Conservation (phyloP, 2,888 invertebrate genomes). For the Nesidiocoris tenuis region DNA sequence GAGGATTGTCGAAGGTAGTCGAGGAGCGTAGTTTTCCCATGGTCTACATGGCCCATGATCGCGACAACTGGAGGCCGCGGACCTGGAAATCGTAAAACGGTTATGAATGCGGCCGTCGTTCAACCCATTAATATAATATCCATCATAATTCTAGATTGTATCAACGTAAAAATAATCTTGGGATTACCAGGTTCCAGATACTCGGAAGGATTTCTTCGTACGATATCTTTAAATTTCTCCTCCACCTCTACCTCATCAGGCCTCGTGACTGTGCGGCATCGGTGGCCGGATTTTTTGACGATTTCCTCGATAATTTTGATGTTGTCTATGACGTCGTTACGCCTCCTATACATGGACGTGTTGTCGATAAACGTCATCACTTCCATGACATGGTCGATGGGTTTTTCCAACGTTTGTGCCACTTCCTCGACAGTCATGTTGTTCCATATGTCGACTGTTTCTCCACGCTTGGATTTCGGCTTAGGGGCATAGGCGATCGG, state of each 20-base stretch:
- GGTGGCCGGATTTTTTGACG: constrained; percentile 67
- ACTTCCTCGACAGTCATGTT: constrained; percentile 79
- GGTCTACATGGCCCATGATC: constrained; percentile 99
- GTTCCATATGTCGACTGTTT: constrained; percentile 70
- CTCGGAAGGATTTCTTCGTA: constrained; percentile 46
- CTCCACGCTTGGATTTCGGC: constrained; percentile 47
- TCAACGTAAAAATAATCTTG: too few species aligned
- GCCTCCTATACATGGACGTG: constrained; percentile 59
- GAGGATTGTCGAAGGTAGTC: constrained; percentile 83
- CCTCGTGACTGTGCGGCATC: constrained; percentile 61
- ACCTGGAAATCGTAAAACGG: constrained; percentile 53
- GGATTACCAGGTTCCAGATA: constrained; percentile 9
- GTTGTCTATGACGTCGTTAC: constrained; percentile 63
- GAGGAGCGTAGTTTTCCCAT: constrained; percentile 96
- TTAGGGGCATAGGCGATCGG: constrained; percentile 11
- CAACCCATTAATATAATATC: too few species aligned
- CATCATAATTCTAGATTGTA: too few species aligned
- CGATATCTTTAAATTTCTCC: neutral
- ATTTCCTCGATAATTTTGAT: constrained; percentile 66
- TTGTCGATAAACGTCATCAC: constrained; percentile 67
- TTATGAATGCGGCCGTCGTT: constrained; percentile 12
- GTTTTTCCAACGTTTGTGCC: constrained; percentile 64
- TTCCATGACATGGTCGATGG: constrained; percentile 68
- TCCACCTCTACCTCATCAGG: constrained; percentile 56
- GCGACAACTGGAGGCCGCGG: constrained; percentile 91